These are phyloP conservation scores for Pyrochroa serraticornis DNA, from an alignment of 2,888 invertebrate genomes.

Conservation along the genomic window DNA sequence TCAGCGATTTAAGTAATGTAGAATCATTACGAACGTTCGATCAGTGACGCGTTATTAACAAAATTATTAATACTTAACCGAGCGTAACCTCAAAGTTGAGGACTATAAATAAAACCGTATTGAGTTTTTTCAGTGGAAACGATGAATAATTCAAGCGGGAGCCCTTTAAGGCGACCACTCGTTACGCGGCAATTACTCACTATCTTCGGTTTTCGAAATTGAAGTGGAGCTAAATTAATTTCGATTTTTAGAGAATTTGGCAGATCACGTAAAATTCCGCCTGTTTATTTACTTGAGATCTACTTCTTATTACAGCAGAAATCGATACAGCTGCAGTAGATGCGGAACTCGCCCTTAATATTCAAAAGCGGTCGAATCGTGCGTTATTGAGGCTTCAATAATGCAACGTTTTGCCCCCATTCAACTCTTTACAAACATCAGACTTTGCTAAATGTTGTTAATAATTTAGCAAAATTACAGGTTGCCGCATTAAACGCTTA, in stretches of 20 bases:
- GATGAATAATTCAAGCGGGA: neutral
- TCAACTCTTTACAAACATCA: neutral
- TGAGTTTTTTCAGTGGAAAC: neutral
- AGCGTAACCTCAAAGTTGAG: neutral
- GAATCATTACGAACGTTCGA: neutral
- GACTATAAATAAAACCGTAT: slow-evolving; percentile 2
- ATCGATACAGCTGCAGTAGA: slow-evolving; percentile 10
- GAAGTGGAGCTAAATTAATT: too few species aligned
- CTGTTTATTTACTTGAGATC: neutral
- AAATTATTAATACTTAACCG: neutral
- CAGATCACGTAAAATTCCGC: too few species aligned
- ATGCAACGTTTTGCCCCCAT: neutral
- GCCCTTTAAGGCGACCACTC: neutral
- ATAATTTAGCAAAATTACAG: too few species aligned
- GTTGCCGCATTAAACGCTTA: too few species aligned
- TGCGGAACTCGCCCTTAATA: slow-evolving; percentile 1
- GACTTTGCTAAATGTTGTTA: too few species aligned
- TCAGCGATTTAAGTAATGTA: too few species aligned
- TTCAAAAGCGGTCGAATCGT: slow-evolving; percentile 3
- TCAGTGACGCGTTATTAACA: slow-evolving; percentile 1
- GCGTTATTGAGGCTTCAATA: too few species aligned
- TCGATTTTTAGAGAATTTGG: too few species aligned
- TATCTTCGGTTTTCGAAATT: too few species aligned
- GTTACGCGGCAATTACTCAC: too few species aligned
- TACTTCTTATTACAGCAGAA: slow-evolving; percentile 6